Evolutionary conservation across 2,888 invertebrate genomes (phyloP).

Genomic region (Bellardia pandia): DNA sequence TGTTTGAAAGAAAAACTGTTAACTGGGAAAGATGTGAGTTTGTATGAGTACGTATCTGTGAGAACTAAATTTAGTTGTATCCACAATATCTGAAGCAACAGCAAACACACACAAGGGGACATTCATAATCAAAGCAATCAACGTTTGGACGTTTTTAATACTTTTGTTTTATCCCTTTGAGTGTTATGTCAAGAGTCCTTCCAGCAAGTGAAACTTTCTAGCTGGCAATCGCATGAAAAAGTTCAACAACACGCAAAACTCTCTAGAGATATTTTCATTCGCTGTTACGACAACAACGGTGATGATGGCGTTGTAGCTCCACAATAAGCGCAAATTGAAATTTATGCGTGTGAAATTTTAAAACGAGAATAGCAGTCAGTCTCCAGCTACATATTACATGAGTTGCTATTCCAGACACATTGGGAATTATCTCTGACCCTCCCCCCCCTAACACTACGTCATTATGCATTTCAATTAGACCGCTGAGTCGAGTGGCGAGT

Average conservation of each 20-base stretch:
- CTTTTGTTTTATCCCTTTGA: constrained; percentile 78
- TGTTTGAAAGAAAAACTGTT: constrained; percentile 4
- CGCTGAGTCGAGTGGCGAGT: constrained; percentile 62
- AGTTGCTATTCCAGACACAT: constrained; percentile 39
- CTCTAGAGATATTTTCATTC: constrained; percentile 66
- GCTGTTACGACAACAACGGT: constrained; percentile 43
- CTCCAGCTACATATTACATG: constrained; percentile 48
- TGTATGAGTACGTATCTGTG: not conserved
- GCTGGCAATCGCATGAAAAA: constrained; percentile 59
- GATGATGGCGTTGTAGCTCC: constrained; percentile 35
- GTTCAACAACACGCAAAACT: constrained; percentile 71
- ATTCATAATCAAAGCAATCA: constrained; percentile 82
- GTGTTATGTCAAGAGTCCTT: constrained; percentile 70
- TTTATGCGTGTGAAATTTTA: constrained; percentile 68
- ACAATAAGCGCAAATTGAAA: constrained; percentile 70
- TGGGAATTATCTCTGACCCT: constrained; percentile 53
- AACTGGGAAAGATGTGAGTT: constrained; percentile 1
- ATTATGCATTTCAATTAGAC: constrained; percentile 71
- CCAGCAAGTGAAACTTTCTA: constrained; percentile 63
- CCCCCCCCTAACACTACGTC: constrained; percentile 47
- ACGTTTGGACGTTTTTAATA: constrained; percentile 83
- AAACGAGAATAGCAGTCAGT: constrained; percentile 32
- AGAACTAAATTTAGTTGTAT: constrained; percentile 34
- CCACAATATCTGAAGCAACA: constrained; percentile 48
- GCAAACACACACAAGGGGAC: constrained; percentile 52